Base-by-base conservation (phyloP, 2,888 invertebrate species). In the Phlogophora meticulosa region DNA sequence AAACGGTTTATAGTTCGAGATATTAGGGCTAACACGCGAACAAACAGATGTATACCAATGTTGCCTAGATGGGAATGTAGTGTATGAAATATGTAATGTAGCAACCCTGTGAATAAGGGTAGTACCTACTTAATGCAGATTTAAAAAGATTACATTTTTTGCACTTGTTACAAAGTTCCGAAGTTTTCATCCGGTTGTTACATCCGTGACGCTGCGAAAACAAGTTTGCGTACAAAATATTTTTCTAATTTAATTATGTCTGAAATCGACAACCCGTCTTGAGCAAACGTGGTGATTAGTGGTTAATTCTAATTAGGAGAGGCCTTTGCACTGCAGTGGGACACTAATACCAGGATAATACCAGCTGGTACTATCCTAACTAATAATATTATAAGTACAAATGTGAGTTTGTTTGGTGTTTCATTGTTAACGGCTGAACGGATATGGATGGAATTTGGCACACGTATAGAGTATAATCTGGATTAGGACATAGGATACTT, bases 1-100 rank as follows among this genome's bases (percentile, higher is more conserved):
- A 82, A 82, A 76, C 81, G 46, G 62, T 83, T 83, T 83, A 81
- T 82, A 66, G 83, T 70, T 81, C 43, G 24, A 63, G 70, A 79
- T 76, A 82, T 83, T 83, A 81, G 72, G 72, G 71, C 59, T 67
- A 60, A 76, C 82, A 83, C 81, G 83, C 82, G 49, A 83, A 79
- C 73, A 64, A 71, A 78, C 68, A 67, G 9, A 76, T 67, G 67
- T 76, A 13, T 46, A 57, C 20, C 24, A 72, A 48, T 56, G 51
- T 53, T 46, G 38, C 40, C 51, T 67, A 73, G 68, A 67, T 78
- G 62, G 62, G 46, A 73, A 48, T 45, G 36, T 32, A 7, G 61
- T 55, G 34, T 10, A 67, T 67, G 55, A 58, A 55, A 43, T 43
- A 46, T 56, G 7, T 22, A 36, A 42, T 34, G 42, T 46, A 32